Evolutionary conservation across 2,113 vertebrate species (phyloP), one percentile per base, ranked within the genome.

Genomic region (Jacana jacana): DNA sequence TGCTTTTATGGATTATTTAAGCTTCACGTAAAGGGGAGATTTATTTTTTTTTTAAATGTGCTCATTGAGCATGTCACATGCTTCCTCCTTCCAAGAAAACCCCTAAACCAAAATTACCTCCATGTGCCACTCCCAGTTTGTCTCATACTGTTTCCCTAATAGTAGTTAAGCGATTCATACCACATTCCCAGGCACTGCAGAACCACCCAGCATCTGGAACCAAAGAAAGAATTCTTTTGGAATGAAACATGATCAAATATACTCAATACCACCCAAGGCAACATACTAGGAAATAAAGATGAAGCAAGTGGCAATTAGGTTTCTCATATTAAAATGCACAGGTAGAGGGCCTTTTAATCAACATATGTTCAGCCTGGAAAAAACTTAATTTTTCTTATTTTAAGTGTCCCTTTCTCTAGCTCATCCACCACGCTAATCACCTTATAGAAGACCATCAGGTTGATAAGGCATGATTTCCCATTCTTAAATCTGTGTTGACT

Each of bases 121-220:
- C 19, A 27, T 2, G 0, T 17, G 17, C 7, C 3, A 15, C 46
- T 11, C 5, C 33, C 9, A 5, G 13, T 44, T 44, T 17, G 42
- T 91, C 88, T 33, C 58, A 73, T 66, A 40, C 25, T 65, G 13
- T 2, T 51, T 73, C 28, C 72, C 24, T 72, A 66, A 7, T 57
- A 51, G 8, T 13, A 72, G 28, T 49, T 48, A 9, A 37, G 81
- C 48, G 20, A 66, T 64, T 82, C 19, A 40, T 9, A 44, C 42
- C 10, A 25, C 20, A 58, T n/a, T 13, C 39, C 35, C 24, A 70
- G 39, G 37, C 37, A 8, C 4, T 7, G 22, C 55, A 73, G 73
- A 91, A 49, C 17, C 6, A 46, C 35, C 28, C 19, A 69, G 25
- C 52, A 72, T 54, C 65, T 0, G 0, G 42, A 51, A 64, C 25